Evolutionary conservation across 2,888 invertebrate genomes (phyloP), one percentile per base, ranked within the genome.

Genomic region (Clunio marinus): DNA sequence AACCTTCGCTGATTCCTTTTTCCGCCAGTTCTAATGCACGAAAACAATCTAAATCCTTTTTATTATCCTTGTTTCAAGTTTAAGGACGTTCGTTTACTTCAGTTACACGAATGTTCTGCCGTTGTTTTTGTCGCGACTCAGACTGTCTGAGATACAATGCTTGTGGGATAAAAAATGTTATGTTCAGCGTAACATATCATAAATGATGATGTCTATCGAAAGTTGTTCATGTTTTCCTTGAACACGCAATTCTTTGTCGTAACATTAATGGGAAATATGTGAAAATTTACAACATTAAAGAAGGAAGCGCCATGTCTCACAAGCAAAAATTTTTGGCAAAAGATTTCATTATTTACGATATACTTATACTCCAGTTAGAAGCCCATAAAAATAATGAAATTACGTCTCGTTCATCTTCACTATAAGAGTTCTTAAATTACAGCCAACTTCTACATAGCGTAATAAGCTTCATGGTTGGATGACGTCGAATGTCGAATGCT

Each of bases 11-110:
- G 25, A 45, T 65, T 65, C 63, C 17, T 27, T 27, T 24, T 46
- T 65, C 46, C 46, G 27, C 28, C 51, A 51, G 22, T 51, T 66
- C n/a, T 55, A 55, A 4, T 35, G 22, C 66, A 66, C 66, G 66
- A 66, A 66, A 66, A 66, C 66, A 66, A 66, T 66, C 51, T 66
- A 66, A 66, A 66, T 66, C 66, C 66, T 66, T 46, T 46, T 65
- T 65, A 65, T 65, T 65, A 65, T 51, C 51, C 51, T 22, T 51
- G 51, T 51, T 51, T 51, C 51, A 51, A 51, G 51, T 51, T 51
- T 4, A 3, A 10, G 41, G n/a, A 41, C 7, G 41, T 51, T 8
- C 32, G 32, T 10, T 32, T 10, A 10, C 51, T 51, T 2, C 41
- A n/a, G n/a, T 41, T 15, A 41, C 41, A 41, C 17, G 51, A 8